These are phyloP conservation scores for Carterocephalus palaemon DNA, from an alignment of 2,888 invertebrate species.

Conservation along the genomic window DNA sequence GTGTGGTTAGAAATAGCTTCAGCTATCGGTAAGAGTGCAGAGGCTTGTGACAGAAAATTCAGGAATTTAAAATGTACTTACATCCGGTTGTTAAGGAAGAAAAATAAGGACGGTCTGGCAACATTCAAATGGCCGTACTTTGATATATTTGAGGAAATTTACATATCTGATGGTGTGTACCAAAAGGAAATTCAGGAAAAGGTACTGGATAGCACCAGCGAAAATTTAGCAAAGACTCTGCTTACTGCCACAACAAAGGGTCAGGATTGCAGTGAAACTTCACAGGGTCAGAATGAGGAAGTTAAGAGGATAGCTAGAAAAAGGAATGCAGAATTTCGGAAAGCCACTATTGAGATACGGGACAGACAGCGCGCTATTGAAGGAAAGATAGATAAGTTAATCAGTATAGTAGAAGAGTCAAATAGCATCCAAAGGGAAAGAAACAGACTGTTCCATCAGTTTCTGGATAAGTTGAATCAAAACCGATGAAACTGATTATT, in stretches of 20 bases:
- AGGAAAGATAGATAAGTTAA: constrained; percentile 66
- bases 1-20: constrained; percentile 63
- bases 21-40: constrained; percentile 59
- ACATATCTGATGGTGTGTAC: constrained; percentile 60
- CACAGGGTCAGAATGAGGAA: constrained; percentile 49
- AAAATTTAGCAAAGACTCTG: constrained; percentile 57
- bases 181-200: constrained; percentile 64
- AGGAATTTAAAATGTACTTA: constrained; percentile 70
- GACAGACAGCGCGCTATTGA: constrained; percentile 66
- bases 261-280: constrained; percentile 48
- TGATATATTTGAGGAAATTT: constrained; percentile 66
- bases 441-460: constrained; percentile 64
- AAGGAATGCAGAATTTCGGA: constrained; percentile 59
- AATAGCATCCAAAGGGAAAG: constrained; percentile 68
- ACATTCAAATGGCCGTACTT: constrained; percentile 71
- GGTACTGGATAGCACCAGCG: constrained; percentile 53
- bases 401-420: constrained; percentile 70
- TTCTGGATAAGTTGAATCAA: constrained; percentile 54
- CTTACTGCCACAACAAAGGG: constrained; percentile 46
- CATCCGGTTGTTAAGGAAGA: constrained; percentile 61
- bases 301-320: constrained; percentile 49
- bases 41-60: constrained; percentile 69
- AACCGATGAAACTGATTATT: constrained; percentile 8
- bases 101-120: constrained; percentile 47
- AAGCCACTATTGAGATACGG: constrained; percentile 63